Conservation (phyloP, 2,888 invertebrate species). For the Habroteleia sp. region DNA sequence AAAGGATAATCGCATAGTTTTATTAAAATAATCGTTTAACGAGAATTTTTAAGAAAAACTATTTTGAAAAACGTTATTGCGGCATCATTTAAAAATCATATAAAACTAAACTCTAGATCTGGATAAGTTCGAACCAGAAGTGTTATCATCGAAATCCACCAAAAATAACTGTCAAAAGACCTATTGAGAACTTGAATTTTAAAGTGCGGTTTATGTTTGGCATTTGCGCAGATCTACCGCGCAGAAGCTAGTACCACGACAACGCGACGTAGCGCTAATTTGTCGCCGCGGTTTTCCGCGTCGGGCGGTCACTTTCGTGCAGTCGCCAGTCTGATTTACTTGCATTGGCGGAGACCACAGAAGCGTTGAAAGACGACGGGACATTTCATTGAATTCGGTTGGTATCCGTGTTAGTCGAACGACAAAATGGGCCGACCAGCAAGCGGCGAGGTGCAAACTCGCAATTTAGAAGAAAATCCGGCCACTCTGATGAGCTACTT, state of each 20-base stretch:
- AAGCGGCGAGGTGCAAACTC: constrained; percentile 70
- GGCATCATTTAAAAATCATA: too few species aligned
- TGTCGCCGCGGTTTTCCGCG: constrained; percentile 32
- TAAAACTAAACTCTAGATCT: too few species aligned
- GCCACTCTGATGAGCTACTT: constrained; percentile 71
- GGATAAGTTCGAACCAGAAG: too few species aligned
- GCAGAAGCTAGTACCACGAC: constrained; percentile 32
- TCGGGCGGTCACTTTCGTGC: constrained; percentile 7
- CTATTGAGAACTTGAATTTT: too few species aligned
- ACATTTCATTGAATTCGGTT: not conserved
- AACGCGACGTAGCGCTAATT: constrained; percentile 23
- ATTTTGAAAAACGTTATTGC: too few species aligned
- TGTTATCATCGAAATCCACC: too few species aligned
- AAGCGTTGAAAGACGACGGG: constrained; percentile 61
- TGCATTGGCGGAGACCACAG: constrained; percentile 53
- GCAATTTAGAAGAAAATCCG: constrained; percentile 68
- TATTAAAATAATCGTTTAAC: too few species aligned
- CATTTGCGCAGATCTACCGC: constrained; percentile 46
- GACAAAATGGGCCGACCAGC: constrained; percentile 71
- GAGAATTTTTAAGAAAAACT: too few species aligned
- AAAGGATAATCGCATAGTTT: too few species aligned
- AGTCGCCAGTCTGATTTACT: constrained; percentile 12
- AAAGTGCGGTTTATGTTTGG: constrained; percentile 4
- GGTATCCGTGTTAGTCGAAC: not conserved
- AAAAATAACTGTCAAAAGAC: too few species aligned